Base-by-base conservation (phyloP, 2,113 vertebrate species). In the Cynoglossus semilaevis region DNA sequence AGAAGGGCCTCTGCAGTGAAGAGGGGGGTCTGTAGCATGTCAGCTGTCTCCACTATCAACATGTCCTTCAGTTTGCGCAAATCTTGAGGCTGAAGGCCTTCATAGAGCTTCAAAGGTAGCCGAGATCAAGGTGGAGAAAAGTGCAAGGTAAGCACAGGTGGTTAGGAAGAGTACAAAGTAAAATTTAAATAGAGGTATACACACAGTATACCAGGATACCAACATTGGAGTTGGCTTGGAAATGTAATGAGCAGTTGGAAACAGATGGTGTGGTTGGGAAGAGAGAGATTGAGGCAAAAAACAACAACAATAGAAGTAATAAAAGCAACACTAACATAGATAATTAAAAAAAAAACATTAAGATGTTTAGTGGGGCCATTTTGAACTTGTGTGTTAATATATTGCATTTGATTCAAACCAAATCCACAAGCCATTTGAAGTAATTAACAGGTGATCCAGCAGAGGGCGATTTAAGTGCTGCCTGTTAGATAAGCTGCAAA, bases 41-140 rank as follows among this genome's bases (percentile, higher is more conserved):
- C 97, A 44, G 97, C 97, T 15, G 96, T 96, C 88, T 99, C 96
- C 85, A 99, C 96, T 1, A 99, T 99, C 87, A 99, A 87, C 96
- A 98, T 97, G 83, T 99, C 97, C 89, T 99, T 98, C 51, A 99
- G 88, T 75, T 90, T 91, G 18, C 96, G 91, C 49, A 99, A 89
- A 70, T 99, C 97, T 83, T 99, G 97, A 71, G 93, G 94, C 54
- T 93, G 89, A 67, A 99, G 83, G 54, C 97, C 97, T 79, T 99
- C 97, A 54, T 95, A 97, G 9, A 94, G 86, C 96, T 92, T 36
- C 1, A 46, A 37, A 15, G 58, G 22, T 29, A 29, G 22, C 2
- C 12, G 15, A 13, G n/a, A 43, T 48, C 29, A 51, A 37, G 42
- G 62, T 16, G 61, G 29, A 59, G 4, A 17, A 42, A 44, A 11